A percentile compares a stretch with the other conserved stretches of the same genome.
Evolutionary conservation across 2,113 vertebrate genomes (phyloP).

Genomic region (Heloderma charlesbogerti): DNA sequence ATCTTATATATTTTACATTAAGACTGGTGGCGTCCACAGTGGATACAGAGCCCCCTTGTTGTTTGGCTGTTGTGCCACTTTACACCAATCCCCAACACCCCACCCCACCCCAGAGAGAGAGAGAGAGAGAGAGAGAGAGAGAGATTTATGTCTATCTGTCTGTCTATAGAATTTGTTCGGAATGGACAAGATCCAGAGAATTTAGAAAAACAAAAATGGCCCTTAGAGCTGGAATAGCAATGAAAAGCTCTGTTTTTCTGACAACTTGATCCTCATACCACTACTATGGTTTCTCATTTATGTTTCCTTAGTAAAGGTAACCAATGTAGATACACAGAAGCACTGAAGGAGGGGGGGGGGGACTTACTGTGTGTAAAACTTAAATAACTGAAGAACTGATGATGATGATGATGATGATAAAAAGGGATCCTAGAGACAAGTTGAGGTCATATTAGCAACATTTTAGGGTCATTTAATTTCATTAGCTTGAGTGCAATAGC

Average conservation of each 20-base stretch:
- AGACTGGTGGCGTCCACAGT: too few species aligned
- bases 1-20: too few species aligned
- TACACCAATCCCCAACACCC: too few species aligned
- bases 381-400: conserved; percentile 56
- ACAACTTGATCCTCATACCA: neutral
- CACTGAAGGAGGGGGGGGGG: neutral
- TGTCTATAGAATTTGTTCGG: neutral
- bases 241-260: neutral
- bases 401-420: neutral
- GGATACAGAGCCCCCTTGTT: too few species aligned
- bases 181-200: neutral
- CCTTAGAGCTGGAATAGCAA: neutral
- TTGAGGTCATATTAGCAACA: conserved; percentile 69
- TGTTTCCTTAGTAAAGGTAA: conserved; percentile 4
- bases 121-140: too few species aligned
- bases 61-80: too few species aligned
- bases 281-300: conserved; percentile 14
- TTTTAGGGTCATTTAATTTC: conserved; percentile 78
- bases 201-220: neutral
- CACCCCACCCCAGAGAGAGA: too few species aligned
- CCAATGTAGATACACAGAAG: neutral
- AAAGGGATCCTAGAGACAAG: conserved; percentile 60
- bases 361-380: conserved; percentile 17
- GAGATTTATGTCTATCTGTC: too few species aligned
- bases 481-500: conserved; percentile 71